Percentiles rank a stretch among this genome's conserved stretches.
Conservation (phyloP, 2,888 invertebrate genomes). For the Eristalinus sepulchralis region DNA sequence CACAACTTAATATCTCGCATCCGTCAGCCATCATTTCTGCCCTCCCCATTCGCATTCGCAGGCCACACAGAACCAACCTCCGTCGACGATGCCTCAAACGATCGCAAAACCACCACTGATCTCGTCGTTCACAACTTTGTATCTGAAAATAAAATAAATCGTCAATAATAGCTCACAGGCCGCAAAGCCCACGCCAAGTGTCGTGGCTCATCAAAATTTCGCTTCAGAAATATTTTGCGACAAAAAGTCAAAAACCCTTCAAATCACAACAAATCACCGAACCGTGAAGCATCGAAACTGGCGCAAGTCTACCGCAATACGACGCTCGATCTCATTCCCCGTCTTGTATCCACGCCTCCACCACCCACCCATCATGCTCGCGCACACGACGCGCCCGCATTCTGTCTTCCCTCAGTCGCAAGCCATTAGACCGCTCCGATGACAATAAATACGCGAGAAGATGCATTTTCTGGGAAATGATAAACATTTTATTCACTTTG, state of each 20-base stretch:
- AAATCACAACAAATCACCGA: conserved; percentile 44
- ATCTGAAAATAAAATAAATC: not conserved
- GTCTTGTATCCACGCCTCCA: conserved; percentile 11
- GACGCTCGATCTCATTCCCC: conserved; percentile 1
- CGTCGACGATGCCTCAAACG: not conserved
- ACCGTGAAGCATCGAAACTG: conserved; percentile 36
- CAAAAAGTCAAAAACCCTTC: conserved; percentile 58
- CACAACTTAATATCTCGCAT: not conserved
- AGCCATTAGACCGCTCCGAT: conserved; percentile 33
- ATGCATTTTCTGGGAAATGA: conserved; percentile 56
- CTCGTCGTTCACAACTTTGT: not conserved
- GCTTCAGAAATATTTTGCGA: conserved; percentile 28
- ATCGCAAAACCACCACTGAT: not conserved
- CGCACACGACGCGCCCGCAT: conserved; percentile 45
- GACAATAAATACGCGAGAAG: conserved; percentile 52
- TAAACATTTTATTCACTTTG: conserved; percentile 46
- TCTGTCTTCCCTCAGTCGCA: conserved; percentile 48
- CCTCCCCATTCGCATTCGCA: not conserved
- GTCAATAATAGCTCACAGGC: not conserved
- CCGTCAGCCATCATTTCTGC: not conserved
- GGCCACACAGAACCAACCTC: not conserved
- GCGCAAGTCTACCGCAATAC: not conserved
- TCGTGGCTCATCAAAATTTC: not conserved
- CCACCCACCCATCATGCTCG: conserved; percentile 17
- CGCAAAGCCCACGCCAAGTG: not conserved